Conservation (phyloP, 1,140 invertebrate species). For the Pseudomyrmex concolor region DNA sequence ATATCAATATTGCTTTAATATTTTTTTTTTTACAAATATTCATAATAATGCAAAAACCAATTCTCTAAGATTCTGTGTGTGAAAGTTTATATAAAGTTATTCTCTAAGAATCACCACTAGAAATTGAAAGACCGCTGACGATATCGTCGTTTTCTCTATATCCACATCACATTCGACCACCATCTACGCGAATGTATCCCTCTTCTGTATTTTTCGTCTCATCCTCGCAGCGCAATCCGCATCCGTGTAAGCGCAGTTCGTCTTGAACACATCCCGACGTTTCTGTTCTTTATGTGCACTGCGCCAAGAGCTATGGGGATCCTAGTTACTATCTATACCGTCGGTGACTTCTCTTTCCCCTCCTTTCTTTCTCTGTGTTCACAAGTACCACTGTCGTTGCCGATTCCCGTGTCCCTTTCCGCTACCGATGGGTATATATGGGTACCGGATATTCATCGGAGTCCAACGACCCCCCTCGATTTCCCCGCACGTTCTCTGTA, state of each 20-base stretch:
- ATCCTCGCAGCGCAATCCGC: slow-evolving; percentile 73
- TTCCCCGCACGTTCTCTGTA: background rate
- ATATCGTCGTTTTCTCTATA: slow-evolving; percentile 67
- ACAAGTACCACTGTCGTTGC: slow-evolving; percentile 43
- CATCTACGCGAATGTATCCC: slow-evolving; percentile 21
- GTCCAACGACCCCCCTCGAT: slow-evolving; percentile 32
- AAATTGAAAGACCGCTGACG: slow-evolving; percentile 40
- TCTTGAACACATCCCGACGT: slow-evolving; percentile 80
- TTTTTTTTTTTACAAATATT: background rate
- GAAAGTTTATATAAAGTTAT: slow-evolving; percentile 13
- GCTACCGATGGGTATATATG: slow-evolving; percentile 58
- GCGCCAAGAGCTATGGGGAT: slow-evolving; percentile 76
- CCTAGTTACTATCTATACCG: slow-evolving; percentile 76
- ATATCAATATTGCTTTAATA: background rate
- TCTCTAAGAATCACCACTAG: slow-evolving; percentile 2
- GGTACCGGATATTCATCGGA: slow-evolving; percentile 60
- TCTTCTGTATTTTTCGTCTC: slow-evolving; percentile 2
- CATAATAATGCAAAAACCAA: no score
- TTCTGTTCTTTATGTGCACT: slow-evolving; percentile 80
- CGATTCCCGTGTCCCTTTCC: slow-evolving; percentile 56
- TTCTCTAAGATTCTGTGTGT: no score
- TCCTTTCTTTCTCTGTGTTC: slow-evolving; percentile 29
- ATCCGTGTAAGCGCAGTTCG: slow-evolving; percentile 80
- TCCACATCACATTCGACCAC: slow-evolving; percentile 26
- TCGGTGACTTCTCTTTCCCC: slow-evolving; percentile 59